Base-by-base conservation (phyloP, 92 coral and sea anemone species). In the Phenganax stokvisi region DNA sequence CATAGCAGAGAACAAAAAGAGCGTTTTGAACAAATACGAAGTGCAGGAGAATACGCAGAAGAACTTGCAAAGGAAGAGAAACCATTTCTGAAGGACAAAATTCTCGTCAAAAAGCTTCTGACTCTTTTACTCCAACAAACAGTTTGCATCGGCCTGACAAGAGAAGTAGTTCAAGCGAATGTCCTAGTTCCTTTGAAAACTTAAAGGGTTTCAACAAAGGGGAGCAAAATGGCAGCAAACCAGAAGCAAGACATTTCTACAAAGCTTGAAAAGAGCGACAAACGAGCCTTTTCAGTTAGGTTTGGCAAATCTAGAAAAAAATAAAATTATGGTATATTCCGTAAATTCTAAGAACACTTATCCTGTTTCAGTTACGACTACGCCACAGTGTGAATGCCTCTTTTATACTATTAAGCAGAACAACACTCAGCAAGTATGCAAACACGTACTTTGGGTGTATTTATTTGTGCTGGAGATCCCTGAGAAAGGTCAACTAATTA, bases 321-420 rank as follows among this genome's bases (percentile, higher is more conserved):
- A 25, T 13, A 31, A 12, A 73, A 53, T 64, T 53, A 73, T 51
- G 60, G 78, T 73, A 25, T 73, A 73, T 53, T 73, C 30, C 61
- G 78, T 53, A 30, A 54, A 73, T 54, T 73, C 61, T 73, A 73
- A 60, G 60, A 73, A 73, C 57, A 73, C 78, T n/a, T 73, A 83
- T 51, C 69, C 56, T 72, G 86, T 83, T 52, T 65, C 63, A 47
- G 54, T 83, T 12, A 51, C 12, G 62, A 83, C 86, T 3, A 83
- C 62, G 58, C 86, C 74, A 51, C 70, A 68, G 60, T 83, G 86
- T 74, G 80, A 74, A 30, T 83, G 86, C 63, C 74, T 81, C 16
- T 83, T 83, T 57, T 83, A 57, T 74, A 29, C 80, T 44, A 37
- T 64, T 20, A 64, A 64, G 31, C 37, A 20, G 47, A 64, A 64